These are phyloP conservation scores for Mus spicilegus DNA, from an alignment of 2,113 vertebrate species.

Conservation along the genomic window DNA sequence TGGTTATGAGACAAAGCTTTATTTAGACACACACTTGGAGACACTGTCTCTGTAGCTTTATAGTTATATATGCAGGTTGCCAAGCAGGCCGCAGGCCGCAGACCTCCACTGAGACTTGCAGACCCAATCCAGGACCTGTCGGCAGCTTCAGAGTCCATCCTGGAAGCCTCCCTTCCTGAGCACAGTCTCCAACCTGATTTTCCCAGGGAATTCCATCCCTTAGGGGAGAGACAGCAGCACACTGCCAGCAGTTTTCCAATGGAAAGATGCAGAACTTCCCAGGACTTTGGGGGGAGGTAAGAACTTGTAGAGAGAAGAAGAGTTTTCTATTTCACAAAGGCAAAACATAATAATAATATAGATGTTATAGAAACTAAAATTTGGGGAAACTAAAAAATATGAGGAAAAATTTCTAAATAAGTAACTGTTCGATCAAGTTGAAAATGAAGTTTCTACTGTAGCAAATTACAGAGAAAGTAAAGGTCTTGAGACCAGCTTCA, in stretches of 20 bases:
- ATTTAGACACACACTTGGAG: neutral
- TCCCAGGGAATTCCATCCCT: neutral
- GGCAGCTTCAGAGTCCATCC: neutral
- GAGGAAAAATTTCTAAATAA: neutral
- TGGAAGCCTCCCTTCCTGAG: neutral
- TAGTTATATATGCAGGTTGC: neutral
- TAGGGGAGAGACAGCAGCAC: fast-evolving
- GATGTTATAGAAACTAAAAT: neutral
- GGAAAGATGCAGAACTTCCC: too few species aligned
- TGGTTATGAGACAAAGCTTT: neutral
- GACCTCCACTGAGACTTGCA: neutral
- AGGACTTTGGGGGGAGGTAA: neutral
- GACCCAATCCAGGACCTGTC: neutral
- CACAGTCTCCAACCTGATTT: neutral
- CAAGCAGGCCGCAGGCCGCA: neutral
- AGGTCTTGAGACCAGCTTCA: neutral
- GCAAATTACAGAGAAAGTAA: neutral
- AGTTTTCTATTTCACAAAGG: neutral
- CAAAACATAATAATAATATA: neutral
- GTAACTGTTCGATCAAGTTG: neutral
- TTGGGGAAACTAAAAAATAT: neutral
- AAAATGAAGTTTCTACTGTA: neutral
- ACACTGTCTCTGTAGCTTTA: neutral
- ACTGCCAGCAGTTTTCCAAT: too few species aligned
- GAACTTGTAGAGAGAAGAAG: neutral